These are phyloP conservation scores for Oscheius sp. DNA, from an alignment of 2,888 invertebrate genomes.

Conservation along the genomic window DNA sequence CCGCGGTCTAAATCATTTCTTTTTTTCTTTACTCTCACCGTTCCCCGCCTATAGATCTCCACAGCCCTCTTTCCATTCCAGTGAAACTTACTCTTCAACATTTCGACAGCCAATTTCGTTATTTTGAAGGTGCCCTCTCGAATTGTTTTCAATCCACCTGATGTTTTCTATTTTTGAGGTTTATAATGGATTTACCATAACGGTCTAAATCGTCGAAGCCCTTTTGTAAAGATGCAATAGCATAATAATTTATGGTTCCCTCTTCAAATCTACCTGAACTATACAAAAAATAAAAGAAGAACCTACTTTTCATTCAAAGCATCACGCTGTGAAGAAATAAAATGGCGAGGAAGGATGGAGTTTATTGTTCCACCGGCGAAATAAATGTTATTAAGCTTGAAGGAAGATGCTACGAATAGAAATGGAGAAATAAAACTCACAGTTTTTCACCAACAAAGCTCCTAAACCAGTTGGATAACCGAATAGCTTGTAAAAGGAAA, in stretches of 20 bases:
- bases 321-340: conserved; percentile 70
- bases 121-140: conserved; percentile 32
- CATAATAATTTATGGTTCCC: conserved; percentile 87
- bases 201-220: conserved; percentile 82
- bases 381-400: conserved; percentile 78
- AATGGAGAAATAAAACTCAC: not conserved
- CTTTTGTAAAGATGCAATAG: conserved; percentile 83
- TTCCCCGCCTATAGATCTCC: conserved; percentile 38
- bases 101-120: conserved; percentile 26
- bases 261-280: conserved; percentile 77
- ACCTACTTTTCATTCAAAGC: conserved; percentile 25
- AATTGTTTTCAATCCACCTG: conserved; percentile 60
- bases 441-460: conserved; percentile 73
- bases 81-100: conserved; percentile 36
- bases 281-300: not conserved
- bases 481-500: conserved; percentile 95
- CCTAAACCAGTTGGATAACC: conserved; percentile 94
- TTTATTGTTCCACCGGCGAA: conserved; percentile 95
- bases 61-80: conserved; percentile 40
- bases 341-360: conserved; percentile 81
- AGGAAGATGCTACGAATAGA: conserved; percentile 59
- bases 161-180: not conserved
- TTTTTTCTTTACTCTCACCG: no score
- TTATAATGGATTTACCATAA: conserved; percentile 73
- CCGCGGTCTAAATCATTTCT: not conserved